phyloP scores from a whole-genome alignment of 2,888 invertebrate species.

The Mystacides longicornis region DNA sequence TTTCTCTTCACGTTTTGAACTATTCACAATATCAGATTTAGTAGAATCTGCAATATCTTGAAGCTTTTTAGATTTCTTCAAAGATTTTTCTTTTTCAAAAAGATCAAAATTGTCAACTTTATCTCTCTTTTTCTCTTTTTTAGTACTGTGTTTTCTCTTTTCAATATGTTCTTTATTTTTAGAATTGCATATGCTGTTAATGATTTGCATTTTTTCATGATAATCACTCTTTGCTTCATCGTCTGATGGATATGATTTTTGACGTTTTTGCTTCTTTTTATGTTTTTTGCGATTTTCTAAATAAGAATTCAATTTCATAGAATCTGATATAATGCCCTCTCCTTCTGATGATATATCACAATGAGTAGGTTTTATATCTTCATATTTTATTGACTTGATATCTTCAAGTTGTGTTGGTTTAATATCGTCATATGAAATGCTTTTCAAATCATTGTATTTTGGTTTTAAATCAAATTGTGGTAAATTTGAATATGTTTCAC shows the following conservation, averaged over 20 bases:
- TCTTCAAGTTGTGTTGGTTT: slow-evolving; percentile 17
- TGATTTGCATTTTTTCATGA: slow-evolving; percentile 23
- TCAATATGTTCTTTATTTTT: slow-evolving; percentile 46
- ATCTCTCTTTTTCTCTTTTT: slow-evolving; percentile 56
- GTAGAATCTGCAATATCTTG: slow-evolving; percentile 33
- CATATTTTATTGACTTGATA: slow-evolving; percentile 26
- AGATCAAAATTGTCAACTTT: slow-evolving; percentile 46
- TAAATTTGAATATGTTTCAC: not conserved
- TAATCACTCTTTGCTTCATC: slow-evolving; percentile 42
- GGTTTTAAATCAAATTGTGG: slow-evolving; percentile 14
- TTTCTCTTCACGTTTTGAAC: slow-evolving; percentile 62
- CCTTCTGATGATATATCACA: slow-evolving; percentile 45
- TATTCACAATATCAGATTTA: slow-evolving; percentile 33
- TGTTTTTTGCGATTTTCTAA: slow-evolving; percentile 64
- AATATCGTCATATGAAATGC: slow-evolving; percentile 8
- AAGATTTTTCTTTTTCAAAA: slow-evolving; percentile 45
- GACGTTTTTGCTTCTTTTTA: slow-evolving; percentile 77
- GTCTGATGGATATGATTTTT: slow-evolving; percentile 59
- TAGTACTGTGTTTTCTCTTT: slow-evolving; percentile 45
- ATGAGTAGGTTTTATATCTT: slow-evolving; percentile 26
- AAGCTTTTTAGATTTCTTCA: slow-evolving; percentile 50
- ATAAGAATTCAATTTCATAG: slow-evolving; percentile 32
- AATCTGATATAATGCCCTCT: slow-evolving; percentile 39
- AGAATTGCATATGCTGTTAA: slow-evolving; percentile 29
- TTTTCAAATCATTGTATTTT: slow-evolving; percentile 12